Evolutionary conservation across 2,888 invertebrate genomes (phyloP).

Genomic region (Meiosimyza decipiens): DNA sequence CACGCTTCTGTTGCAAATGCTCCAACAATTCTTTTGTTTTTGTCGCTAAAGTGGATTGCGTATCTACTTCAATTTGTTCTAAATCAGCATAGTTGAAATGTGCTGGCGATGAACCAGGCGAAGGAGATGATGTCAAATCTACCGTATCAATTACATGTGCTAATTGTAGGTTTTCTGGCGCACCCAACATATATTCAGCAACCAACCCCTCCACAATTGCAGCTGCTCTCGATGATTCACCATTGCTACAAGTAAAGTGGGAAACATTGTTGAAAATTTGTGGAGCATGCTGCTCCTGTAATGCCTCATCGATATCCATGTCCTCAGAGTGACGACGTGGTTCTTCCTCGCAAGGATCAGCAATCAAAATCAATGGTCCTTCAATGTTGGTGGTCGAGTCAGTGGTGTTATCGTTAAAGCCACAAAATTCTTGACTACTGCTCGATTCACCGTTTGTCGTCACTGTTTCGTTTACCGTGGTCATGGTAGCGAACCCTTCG

Average conservation of each 20-base stretch:
- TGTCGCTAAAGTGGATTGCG: slow-evolving; percentile 21
- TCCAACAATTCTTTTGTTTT: slow-evolving; percentile 44
- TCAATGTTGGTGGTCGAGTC: slow-evolving; percentile 38
- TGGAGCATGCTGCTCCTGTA: slow-evolving; percentile 60
- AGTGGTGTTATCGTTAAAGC: slow-evolving; percentile 49
- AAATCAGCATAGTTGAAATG: slow-evolving; percentile 50
- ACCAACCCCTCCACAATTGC: slow-evolving; percentile 10
- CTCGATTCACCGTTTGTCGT: slow-evolving; percentile 52
- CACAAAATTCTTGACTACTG: slow-evolving; percentile 56
- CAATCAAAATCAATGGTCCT: neutral
- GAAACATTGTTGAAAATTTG: slow-evolving; percentile 61
- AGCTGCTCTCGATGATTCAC: slow-evolving; percentile 22
- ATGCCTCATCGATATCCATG: slow-evolving; percentile 63
- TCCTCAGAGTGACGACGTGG: slow-evolving; percentile 61
- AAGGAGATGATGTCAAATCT: slow-evolving; percentile 63
- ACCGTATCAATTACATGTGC: slow-evolving; percentile 59
- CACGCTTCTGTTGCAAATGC: slow-evolving; percentile 46
- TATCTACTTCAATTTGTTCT: slow-evolving; percentile 23
- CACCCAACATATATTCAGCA: slow-evolving; percentile 16
- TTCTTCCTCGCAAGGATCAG: slow-evolving; percentile 40
- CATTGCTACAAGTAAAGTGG: slow-evolving; percentile 47
- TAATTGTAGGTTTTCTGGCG: slow-evolving; percentile 33
- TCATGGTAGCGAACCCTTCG: slow-evolving; percentile 20
- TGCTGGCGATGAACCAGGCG: slow-evolving; percentile 61
- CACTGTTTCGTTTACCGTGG: slow-evolving; percentile 30